Conservation (phyloP, 1,140 invertebrate species). For the Neoseiulus cucumeris region DNA sequence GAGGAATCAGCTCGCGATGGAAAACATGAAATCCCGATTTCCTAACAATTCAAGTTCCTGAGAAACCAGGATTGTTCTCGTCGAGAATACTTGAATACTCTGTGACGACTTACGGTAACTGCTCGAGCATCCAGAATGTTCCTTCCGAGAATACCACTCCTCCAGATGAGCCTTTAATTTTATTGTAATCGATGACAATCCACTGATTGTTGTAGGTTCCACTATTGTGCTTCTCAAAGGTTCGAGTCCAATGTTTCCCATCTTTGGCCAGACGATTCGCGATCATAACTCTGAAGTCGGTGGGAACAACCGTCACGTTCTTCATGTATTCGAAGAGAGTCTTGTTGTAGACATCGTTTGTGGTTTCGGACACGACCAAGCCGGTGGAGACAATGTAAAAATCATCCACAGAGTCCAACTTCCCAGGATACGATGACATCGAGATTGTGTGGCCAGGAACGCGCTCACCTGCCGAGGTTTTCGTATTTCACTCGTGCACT, state of each 20-base stretch:
- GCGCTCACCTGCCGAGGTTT: neutral
- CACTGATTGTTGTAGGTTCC: slow-evolving; percentile 4
- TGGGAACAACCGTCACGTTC: neutral
- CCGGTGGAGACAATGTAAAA: neutral
- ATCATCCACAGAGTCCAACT: neutral
- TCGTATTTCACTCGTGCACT: too few species aligned
- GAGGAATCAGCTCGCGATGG: too few species aligned
- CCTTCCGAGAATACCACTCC: neutral
- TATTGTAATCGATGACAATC: neutral
- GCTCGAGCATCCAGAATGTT: slow-evolving; percentile 5
- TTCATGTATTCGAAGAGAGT: neutral
- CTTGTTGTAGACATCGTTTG: neutral
- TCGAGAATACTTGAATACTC: too few species aligned
- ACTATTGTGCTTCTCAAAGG: neutral
- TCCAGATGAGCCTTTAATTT: neutral
- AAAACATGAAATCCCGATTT: too few species aligned
- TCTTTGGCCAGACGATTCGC: neutral
- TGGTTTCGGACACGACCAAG: neutral
- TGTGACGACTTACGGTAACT: neutral
- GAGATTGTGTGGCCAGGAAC: neutral
- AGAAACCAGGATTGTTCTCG: too few species aligned
- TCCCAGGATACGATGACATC: neutral
- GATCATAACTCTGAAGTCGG: neutral
- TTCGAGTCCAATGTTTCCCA: neutral
- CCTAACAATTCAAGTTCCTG: too few species aligned